A percentile compares a stretch with the other conserved stretches of the same genome.
Conservation (phyloP, 1,140 invertebrate species). For the Lineus longissimus region DNA sequence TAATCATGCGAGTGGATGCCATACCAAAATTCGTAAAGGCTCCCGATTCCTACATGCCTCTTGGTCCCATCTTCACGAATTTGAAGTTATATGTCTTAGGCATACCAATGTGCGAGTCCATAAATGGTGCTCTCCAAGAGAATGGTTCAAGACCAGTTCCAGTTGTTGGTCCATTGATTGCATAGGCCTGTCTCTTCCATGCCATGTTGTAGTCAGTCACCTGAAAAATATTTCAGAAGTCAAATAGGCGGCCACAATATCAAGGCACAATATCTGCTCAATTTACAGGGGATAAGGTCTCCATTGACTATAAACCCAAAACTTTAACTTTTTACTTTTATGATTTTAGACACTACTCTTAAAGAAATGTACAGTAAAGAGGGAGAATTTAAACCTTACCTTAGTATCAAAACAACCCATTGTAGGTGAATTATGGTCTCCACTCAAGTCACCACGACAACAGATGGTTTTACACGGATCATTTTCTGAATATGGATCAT, state of each 20-base stretch:
- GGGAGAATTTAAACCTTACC: too few relatives aligned
- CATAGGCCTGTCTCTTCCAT: conserved; percentile 30
- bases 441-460: neutral
- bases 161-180: conserved; percentile 47
- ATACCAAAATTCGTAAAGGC: too few relatives aligned
- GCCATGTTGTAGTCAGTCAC: conserved; percentile 45
- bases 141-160: conserved; percentile 37
- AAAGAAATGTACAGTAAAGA: too few relatives aligned
- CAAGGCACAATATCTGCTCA: too few relatives aligned
- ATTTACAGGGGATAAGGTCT: too few relatives aligned
- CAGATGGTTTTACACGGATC: conserved; percentile 1
- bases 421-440: neutral
- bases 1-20: too few relatives aligned
- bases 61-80: conserved; percentile 36
- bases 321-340: too few relatives aligned
- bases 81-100: conserved; percentile 43
- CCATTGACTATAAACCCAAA: too few relatives aligned
- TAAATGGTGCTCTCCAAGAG: conserved; percentile 31
- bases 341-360: too few relatives aligned
- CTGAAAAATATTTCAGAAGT: conserved; percentile 17
- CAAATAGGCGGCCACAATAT: too few relatives aligned
- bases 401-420: conserved; percentile 1
- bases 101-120: conserved; percentile 39
- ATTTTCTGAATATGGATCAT: conserved; percentile 3
- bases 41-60: too few relatives aligned